These are phyloP conservation scores for Drosophila elegans DNA, from an alignment of 1,140 invertebrate genomes.

Conservation along the genomic window DNA sequence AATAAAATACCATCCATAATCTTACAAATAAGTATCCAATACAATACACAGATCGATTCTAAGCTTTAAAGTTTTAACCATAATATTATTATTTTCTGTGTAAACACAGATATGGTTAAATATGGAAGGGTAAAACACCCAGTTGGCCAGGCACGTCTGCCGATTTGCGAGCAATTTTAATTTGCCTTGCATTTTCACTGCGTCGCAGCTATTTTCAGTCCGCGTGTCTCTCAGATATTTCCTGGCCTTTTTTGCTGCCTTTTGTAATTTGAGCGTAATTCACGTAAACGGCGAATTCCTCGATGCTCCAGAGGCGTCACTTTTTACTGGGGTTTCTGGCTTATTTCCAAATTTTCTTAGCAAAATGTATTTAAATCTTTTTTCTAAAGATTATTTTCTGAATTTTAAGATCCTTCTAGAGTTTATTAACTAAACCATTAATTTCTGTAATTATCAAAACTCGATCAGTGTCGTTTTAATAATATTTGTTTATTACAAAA, in stretches of 20 bases:
- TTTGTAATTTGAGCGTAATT: slow-evolving; percentile 80
- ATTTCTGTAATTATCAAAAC: no score
- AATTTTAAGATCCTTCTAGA: no score
- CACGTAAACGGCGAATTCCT: slow-evolving; percentile 69
- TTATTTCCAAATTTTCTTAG: no score
- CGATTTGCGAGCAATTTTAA: slow-evolving; percentile 78
- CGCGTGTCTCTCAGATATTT: slow-evolving; percentile 11
- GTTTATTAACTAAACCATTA: no score
- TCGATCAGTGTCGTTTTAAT: no score
- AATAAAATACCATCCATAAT: not conserved
- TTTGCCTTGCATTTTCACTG: slow-evolving; percentile 77
- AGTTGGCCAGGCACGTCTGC: slow-evolving; percentile 12
- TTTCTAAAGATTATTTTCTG: no score
- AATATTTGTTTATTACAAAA: no score
- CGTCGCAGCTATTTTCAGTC: slow-evolving; percentile 74
- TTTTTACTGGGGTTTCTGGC: no score
- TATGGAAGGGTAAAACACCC: slow-evolving; percentile 15
- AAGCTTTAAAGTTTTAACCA: no score
- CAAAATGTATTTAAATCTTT: no score
- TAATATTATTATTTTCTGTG: not conserved
- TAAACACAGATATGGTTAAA: not conserved
- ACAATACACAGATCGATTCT: no score
- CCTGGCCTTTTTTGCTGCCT: slow-evolving; percentile 23
- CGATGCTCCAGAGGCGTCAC: slow-evolving; percentile 29
- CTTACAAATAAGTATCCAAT: no score